phyloP scores from a whole-genome alignment of 92 coral and sea anemone species.

The Palythoa heliodiscus region DNA sequence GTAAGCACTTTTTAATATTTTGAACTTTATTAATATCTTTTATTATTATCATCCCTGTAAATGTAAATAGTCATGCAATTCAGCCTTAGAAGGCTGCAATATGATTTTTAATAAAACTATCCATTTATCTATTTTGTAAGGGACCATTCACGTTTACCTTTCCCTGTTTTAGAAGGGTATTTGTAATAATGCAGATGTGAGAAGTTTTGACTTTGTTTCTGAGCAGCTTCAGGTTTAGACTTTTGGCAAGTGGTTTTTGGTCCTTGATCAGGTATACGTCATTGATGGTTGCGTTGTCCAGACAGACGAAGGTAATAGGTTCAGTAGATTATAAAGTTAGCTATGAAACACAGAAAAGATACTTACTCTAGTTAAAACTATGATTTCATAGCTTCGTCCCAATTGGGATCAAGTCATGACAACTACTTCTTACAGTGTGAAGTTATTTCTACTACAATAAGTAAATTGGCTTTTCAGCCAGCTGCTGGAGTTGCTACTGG shows the following conservation, averaged over 20 bases:
- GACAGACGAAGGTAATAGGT: conserved; percentile 28
- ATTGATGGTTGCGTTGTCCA: conserved; percentile 24
- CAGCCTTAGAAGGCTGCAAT: no score
- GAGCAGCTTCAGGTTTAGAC: conserved; percentile 25
- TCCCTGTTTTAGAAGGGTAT: conserved; percentile 33
- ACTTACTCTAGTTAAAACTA: neutral
- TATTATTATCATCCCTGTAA: no score
- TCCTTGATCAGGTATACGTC: conserved; percentile 48
- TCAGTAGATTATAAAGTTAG: conserved; percentile 53
- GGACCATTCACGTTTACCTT: conserved; percentile 21
- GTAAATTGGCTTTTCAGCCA: neutral
- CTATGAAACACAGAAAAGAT: conserved; percentile 32
- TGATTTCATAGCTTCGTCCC: neutral
- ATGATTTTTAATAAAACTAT: no score
- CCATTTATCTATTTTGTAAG: no score
- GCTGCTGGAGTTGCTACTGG: no score
- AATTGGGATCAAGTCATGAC: neutral
- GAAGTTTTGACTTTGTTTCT: conserved; percentile 44
- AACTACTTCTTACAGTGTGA: neutral
- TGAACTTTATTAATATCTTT: no score
- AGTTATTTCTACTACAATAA: neutral
- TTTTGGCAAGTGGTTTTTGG: conserved; percentile 48
- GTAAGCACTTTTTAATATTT: no score
- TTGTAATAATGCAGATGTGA: conserved; percentile 28
- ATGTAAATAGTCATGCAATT: no score